phyloP scores from a whole-genome alignment of 2,888 invertebrate species.

The Macrosoma leucophasiata region DNA sequence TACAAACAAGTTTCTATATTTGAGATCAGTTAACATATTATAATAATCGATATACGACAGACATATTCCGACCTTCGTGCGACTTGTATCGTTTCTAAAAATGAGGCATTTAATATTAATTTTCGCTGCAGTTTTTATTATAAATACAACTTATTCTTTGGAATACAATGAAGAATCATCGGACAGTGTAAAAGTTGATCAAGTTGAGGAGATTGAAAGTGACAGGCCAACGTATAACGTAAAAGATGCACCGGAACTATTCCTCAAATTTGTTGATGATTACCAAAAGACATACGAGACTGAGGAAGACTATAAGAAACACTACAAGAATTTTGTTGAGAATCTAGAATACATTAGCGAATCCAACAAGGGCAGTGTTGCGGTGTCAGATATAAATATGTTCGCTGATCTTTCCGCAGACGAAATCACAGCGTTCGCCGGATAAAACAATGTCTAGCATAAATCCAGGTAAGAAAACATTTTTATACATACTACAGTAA shows the following conservation, averaged over 20 bases:
- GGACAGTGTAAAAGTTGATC: conserved; percentile 17
- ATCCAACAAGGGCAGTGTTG: conserved; percentile 33
- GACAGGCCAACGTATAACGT: conserved; percentile 45
- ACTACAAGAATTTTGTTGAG: conserved; percentile 39
- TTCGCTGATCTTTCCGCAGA: conserved; percentile 41
- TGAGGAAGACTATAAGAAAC: conserved; percentile 35
- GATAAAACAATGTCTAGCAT: conserved; percentile 7
- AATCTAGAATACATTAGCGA: conserved; percentile 46
- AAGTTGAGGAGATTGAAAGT: conserved; percentile 21
- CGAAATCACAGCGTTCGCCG: conserved; percentile 25
- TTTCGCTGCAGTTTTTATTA: conserved; percentile 11
- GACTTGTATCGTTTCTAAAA: conserved; percentile 8
- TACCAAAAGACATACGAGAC: conserved; percentile 42
- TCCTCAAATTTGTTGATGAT: conserved; percentile 38
- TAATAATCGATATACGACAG: conserved; percentile 14
- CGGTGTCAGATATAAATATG: conserved; percentile 40
- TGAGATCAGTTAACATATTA: too few relatives aligned
- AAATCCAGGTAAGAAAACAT: conserved; percentile 3
- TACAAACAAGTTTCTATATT: conserved; percentile 20
- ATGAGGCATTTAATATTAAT: conserved; percentile 25
- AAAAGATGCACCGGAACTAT: conserved; percentile 40
- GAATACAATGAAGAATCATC: conserved; percentile 17
- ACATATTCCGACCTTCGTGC: conserved; percentile 18
- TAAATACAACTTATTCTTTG: conserved; percentile 13
- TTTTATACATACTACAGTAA: too few relatives aligned